Evolutionary conservation across 1,140 invertebrate species (phyloP), one percentile per base, ranked within the genome.

Genomic region (Hypsibius dujardini): DNA sequence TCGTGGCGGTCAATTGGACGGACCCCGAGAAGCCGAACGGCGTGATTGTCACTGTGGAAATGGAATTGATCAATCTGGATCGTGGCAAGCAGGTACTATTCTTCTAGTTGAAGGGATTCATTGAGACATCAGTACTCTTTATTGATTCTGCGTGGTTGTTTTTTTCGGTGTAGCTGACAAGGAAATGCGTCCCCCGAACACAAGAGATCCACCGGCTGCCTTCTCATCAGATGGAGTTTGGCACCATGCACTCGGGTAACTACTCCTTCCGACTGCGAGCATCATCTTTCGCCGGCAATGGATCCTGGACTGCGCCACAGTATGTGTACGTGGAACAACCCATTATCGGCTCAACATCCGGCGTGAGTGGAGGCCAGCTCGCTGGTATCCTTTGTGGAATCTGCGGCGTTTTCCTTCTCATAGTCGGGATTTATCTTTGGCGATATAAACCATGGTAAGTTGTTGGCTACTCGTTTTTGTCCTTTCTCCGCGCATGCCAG

Each of bases 211-310:
- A 74, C 78, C 46, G 71, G 73, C 70, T 77, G 77, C 76, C 28
- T 70, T 45, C 59, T 7, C 74, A 76, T 47, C 74, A 69, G 45
- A 69, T 76, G 0, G 71, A 75, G 12, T 76, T 79, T 59, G 2
- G n/a, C 12, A 75, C 75, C n/a, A 73, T 95, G 0, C 76, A 80
- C n/a, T 81, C 90, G 71, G 93, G 92, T 1, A 91, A 90, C 79
- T 95, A 95, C 78, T 88, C 86, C 45, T 75, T 92, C 14, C 81
- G 83, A 70, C 82, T 96, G 0, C 83, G 84, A 47, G 88, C 90
- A 15, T 86, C 85, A 46, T 90, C 90, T 1, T 79, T 93, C 60
- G 87, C 87, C 42, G 88, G 87, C 2, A 81, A 84, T 70, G 89
- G 90, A 7, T 84, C 85, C 67, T 86, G 84, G 73, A 87, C 90